Base-by-base conservation (phyloP, 2,797 vertebrate species). In the Chelon auratus region DNA sequence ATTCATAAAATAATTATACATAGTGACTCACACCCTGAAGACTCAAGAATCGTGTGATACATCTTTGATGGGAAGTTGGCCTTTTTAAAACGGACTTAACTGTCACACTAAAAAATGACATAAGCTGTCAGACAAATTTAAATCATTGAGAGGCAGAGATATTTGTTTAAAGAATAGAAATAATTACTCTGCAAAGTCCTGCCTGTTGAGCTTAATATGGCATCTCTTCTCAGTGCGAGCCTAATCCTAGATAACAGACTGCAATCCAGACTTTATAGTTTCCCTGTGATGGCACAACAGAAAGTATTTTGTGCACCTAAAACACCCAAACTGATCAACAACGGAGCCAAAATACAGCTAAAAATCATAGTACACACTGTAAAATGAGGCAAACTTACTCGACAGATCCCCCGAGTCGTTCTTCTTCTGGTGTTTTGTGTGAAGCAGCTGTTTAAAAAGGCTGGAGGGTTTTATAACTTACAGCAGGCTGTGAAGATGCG, bases 11-110 rank as follows among this genome's bases (percentile, higher is more conserved):
- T 72, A 68, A 82, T 75, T 22, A 47, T 43, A 42, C 15, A 56
- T 13, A 26, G 45, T 90, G 86, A 88, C 37, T 88, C 73, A 84
- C 13, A 22, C 0, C 0, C 30, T 26, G 24, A 26, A 26, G 24
- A 26, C 30, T 33, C 30, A 33, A 33, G 30, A 33, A 33, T 3
- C 30, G 15, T n/a, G n/a, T 62, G 57, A 78, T 74, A 71, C 62
- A 77, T 17, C 42, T 40, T 67, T 58, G 14, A 65, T 36, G 56
- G 54, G 57, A 83, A 62, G 42, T 57, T 74, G 45, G 8, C 33
- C 18, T 53, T 37, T 50, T 48, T 15, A 30, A 67, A 61, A 73
- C 24, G 68, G 53, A 55, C 3, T 2, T 26, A 54, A 18, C 3
- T 18, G n/a, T 24, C 48, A 58, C 51, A 54, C 2, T 37, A 67